Base-by-base conservation (phyloP, 2,888 invertebrate species). In the Synergus umbraculus region DNA sequence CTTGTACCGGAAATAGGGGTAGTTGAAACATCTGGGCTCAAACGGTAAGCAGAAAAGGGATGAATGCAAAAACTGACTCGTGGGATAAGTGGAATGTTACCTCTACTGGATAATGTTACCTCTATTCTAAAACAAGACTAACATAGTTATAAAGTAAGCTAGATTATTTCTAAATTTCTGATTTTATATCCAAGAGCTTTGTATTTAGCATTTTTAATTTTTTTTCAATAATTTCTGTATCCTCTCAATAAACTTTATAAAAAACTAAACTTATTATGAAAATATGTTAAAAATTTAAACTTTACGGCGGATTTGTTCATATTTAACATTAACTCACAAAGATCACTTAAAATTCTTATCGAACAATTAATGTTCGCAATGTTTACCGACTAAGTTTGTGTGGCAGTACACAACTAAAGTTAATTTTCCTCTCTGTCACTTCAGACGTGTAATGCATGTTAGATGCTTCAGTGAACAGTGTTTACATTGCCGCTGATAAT, bases 401-500 rank as follows among this genome's bases (percentile, higher is more conserved):
- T 46, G 15, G 29, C 46, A 73, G 46, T 54, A 54, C 10, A 73
- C 54, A n/a, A 37, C 54, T 54, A 54, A 49, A 54, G 73, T 37
- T 73, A 73, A 54, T 73, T 73, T 73, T 73, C 54, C 73, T 73
- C n/a, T 37, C 49, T 73, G 73, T 54, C 54, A 73, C 37, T 73
- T 73, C 73, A 73, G 73, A 73, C 54, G 54, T 54, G 54, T 73
- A 73, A 73, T 73, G 49, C 73, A 73, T 73, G 73, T 73, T 73
- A 73, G 73, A 73, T 54, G 73, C 73, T 54, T 54, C 49, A 54
- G 29, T 73, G 37, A 73, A 73, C 54, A 73, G 54, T 73, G 49
- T 73, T 73, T 73, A 73, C 73, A 37, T 73, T 54, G 15, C n/a
- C 29, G 73, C 49, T 49, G 73, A 73, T 73, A 73, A 73, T 73